These are phyloP conservation scores for Balaenoptera acutorostrata DNA, from an alignment of 2,113 vertebrate species.

Conservation along the genomic window DNA sequence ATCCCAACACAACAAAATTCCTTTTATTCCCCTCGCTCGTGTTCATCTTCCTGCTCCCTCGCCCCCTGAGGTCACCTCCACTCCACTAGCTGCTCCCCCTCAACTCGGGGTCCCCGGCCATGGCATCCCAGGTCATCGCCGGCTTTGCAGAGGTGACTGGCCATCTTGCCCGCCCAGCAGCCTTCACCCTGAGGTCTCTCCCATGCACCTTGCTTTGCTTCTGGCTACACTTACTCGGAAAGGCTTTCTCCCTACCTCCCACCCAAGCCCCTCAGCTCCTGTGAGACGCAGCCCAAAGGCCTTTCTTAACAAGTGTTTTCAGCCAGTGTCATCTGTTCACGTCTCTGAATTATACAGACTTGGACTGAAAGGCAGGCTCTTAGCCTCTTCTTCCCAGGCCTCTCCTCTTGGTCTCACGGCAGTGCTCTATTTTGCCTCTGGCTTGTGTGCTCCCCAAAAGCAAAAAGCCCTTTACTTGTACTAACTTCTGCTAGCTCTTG, in stretches of 20 bases:
- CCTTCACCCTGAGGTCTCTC: background rate
- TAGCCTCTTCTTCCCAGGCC: background rate
- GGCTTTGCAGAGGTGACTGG: background rate
- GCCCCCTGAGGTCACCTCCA: background rate
- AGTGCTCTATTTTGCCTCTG: fast-evolving
- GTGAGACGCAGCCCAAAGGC: fast-evolving
- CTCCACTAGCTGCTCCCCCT: background rate
- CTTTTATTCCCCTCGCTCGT: background rate
- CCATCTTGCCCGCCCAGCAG: background rate
- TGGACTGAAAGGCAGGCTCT: fast-evolving
- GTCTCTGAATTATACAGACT: background rate
- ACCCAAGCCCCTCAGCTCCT: fast-evolving
- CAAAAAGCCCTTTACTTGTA: background rate
- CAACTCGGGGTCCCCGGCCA: background rate
- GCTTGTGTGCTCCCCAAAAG: background rate
- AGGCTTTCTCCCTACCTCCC: background rate
- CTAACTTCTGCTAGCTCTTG: background rate
- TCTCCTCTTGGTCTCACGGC: fast-evolving
- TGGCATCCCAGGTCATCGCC: fast-evolving
- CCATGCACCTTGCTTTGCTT: no score
- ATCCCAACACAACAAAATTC: background rate
- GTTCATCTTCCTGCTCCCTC: background rate
- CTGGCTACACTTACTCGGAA: background rate
- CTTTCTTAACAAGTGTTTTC: background rate
- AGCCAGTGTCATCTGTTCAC: background rate